Evolutionary conservation across 2,797 vertebrate genomes (phyloP), one percentile per base, ranked within the genome.

Genomic region (Sternarchorhynchus goeldii): DNA sequence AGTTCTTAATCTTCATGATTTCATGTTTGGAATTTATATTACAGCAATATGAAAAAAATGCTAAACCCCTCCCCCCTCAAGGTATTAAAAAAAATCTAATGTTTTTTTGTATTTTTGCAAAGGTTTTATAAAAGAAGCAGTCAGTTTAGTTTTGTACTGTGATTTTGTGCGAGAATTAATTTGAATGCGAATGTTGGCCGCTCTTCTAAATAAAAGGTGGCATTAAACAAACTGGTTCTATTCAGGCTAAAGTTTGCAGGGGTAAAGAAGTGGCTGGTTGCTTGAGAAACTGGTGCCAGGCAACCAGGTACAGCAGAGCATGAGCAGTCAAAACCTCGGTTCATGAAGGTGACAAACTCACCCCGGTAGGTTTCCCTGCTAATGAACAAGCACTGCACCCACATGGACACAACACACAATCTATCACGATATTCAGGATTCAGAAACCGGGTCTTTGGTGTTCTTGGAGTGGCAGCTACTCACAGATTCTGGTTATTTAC

Each of bases 401-500:
- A 32, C 31, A 36, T 8, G n/a, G 36, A 41, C 18, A 21, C 3
- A 66, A 21, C 34, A 62, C 14, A 12, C 57, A 73, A 62, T 34
- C 12, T 8, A 45, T 6, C 10, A 6, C 12, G 12, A 34, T 16
- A 5, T 5, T 18, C 25, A 32, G n/a, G 56, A 29, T 50, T 56
- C 17, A 6, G 2, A 18, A 14, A 20, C 14, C 10, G 0, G n/a
- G n/a, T 1, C 2, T 29, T 5, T 58, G 10, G 17, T 10, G 50
- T 29, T 29, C 7, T 34, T 20, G 45, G 29, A 63, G 32, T 57
- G 31, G 14, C 1, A 39, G 57, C 64, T 84, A 92, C 90, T 92
- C 88, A 94, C 94, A 91, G 90, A 83, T 89, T 88, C 68, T 93
- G 86, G 80, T 91, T 94, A 87, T 88, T 90, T 56, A 93, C 87